These are phyloP conservation scores for Nansenia antarctica DNA, from an alignment of 2,113 vertebrate species.

Conservation along the genomic window DNA sequence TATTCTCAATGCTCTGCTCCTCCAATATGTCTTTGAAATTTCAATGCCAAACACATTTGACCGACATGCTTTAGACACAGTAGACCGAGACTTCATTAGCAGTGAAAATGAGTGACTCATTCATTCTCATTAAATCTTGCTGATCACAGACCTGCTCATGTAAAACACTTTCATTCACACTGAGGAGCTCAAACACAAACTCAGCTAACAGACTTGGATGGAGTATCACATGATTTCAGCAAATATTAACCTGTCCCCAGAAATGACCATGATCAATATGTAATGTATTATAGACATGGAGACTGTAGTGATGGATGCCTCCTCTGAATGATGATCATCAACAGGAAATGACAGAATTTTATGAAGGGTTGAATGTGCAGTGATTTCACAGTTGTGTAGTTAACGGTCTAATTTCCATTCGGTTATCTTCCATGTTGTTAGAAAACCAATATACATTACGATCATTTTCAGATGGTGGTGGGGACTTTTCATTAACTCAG, in stretches of 20 bases:
- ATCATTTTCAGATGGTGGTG: no score
- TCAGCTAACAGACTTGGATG: slow-evolving; percentile 51
- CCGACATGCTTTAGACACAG: slow-evolving; percentile 13
- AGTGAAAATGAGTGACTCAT: slow-evolving; percentile 14
- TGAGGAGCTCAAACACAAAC: neutral
- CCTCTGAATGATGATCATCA: no score
- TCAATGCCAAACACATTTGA: slow-evolving; percentile 20
- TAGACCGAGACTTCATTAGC: slow-evolving; percentile 14
- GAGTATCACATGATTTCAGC: slow-evolving; percentile 66
- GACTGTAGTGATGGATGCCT: neutral
- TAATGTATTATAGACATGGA: neutral
- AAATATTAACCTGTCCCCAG: neutral
- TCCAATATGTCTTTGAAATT: neutral
- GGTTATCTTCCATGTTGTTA: no score
- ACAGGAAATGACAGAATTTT: no score
- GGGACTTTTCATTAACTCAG: no score
- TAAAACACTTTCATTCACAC: slow-evolving; percentile 64
- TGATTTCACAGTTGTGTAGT: no score
- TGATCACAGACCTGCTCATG: slow-evolving; percentile 57
- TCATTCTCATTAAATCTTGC: slow-evolving; percentile 68
- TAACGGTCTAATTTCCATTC: no score
- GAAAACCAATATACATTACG: no score
- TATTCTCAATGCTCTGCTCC: slow-evolving; percentile 11
- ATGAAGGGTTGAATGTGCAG: no score
- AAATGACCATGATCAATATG: neutral